Evolutionary conservation across 2,888 invertebrate genomes (phyloP).

Genomic region (Lypha dubia): DNA sequence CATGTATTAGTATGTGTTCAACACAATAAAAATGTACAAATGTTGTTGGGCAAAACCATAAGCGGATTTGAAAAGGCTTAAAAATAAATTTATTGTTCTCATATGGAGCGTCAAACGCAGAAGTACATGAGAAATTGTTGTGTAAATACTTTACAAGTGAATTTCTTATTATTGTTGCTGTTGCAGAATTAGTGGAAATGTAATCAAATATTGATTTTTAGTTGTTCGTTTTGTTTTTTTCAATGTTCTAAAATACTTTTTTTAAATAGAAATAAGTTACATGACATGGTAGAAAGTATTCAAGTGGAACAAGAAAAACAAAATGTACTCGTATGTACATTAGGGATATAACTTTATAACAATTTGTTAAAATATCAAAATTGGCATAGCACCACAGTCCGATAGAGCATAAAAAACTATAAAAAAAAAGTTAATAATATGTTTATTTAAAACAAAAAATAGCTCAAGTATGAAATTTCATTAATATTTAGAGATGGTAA

Average conservation of each 20-base stretch:
- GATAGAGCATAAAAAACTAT: no score
- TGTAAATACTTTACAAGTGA: constrained; percentile 54
- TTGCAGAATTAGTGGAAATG: constrained; percentile 51
- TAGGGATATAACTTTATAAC: no score
- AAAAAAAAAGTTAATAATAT: no score
- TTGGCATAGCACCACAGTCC: no score
- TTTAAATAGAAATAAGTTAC: constrained; percentile 50
- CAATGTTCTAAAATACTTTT: not conserved
- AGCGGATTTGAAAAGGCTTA: constrained; percentile 66
- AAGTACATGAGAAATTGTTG: constrained; percentile 55
- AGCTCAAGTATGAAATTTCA: no score
- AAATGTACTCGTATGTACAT: no score
- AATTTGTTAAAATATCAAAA: no score
- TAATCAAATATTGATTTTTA: constrained; percentile 59
- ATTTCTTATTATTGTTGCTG: constrained; percentile 26
- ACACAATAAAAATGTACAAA: constrained; percentile 49
- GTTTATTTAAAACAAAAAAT: no score
- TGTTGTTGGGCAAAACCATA: constrained; percentile 63
- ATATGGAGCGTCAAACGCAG: constrained; percentile 9
- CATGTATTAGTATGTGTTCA: constrained; percentile 3
- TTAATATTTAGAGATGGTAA: no score
- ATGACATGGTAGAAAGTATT: constrained; percentile 35
- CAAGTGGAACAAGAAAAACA: constrained; percentile 42
- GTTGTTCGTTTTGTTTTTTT: not conserved
- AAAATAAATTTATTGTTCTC: constrained; percentile 54